Conservation (phyloP, 2,888 invertebrate species). For the Platycheirus albimanus region DNA sequence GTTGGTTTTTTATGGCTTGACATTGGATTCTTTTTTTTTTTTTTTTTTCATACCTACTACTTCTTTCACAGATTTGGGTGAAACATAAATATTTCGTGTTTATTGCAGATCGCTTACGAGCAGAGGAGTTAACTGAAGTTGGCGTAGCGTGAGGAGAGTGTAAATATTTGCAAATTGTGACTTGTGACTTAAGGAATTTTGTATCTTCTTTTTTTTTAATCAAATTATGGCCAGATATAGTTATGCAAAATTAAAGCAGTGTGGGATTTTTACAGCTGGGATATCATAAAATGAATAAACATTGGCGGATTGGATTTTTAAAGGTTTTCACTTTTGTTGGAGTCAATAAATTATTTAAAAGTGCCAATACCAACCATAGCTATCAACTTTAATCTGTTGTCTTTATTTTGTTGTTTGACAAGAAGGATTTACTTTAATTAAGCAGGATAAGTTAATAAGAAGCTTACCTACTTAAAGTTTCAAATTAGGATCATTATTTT, state of each 20-base stretch:
- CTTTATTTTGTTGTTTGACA: no score
- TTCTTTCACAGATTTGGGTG: constrained; percentile 16
- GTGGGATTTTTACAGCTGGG: constrained; percentile 7
- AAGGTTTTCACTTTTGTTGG: not conserved
- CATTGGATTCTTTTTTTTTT: constrained; percentile 28
- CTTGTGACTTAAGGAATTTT: constrained; percentile 29
- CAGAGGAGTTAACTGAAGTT: constrained; percentile 14
- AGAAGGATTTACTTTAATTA: no score
- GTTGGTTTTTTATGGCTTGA: constrained; percentile 31
- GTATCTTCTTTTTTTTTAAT: not conserved
- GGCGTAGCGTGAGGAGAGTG: constrained; percentile 23
- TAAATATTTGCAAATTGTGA: constrained; percentile 61
- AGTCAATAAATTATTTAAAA: no score
- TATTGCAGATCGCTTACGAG: constrained; percentile 50
- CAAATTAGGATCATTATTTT: no score
- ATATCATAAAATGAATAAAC: not conserved
- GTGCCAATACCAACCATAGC: no score
- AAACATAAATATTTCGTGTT: constrained; percentile 67
- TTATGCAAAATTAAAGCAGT: constrained; percentile 5
- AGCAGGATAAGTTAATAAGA: no score
- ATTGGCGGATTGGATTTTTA: not conserved
- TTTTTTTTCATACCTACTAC: not conserved
- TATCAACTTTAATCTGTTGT: no score
- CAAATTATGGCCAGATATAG: constrained; percentile 8
- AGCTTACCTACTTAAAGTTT: no score